Base-by-base conservation (phyloP, 2,113 vertebrate genomes). In the Mormoops blainvillei region DNA sequence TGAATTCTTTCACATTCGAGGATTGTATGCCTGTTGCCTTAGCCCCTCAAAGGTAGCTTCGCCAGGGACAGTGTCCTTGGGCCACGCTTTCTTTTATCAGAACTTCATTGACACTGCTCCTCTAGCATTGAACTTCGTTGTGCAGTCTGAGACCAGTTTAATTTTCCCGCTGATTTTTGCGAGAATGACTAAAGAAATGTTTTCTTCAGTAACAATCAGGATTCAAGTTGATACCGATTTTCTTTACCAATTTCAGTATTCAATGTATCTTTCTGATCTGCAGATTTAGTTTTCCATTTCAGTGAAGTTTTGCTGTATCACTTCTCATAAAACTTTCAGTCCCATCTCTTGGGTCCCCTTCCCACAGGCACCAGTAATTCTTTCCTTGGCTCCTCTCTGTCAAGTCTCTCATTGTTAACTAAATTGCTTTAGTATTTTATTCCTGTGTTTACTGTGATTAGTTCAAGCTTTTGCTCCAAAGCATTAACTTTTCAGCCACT, bases 401-500 rank as follows among this genome's bases (percentile, higher is more conserved):
- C 52, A 48, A 50, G 73, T 52, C 52, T 81, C 48, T 36, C 90
- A 78, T 0, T 89, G 24, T 82, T 52, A 87, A 63, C 65, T 63
- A 94, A 58, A 52, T 5, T 76, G 63, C 31, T n/a, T 81, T 76
- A 36, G 45, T 33, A 18, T 84, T 76, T 92, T 61, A 56, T n/a
- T 18, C 8, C 19, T 26, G 28, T 71, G 24, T 89, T 84, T 84
- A 85, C 0, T 16, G 15, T 78, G 54, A 96, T 67, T 83, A 63
- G 87, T 41, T 87, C 63, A 78, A 67, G n/a, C 19, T 92, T 89
- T 80, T 90, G 63, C 19, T 83, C 38, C 89, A 94, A 96, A 68
- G 24, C 11, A 71, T 84, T 84, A 63, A 24, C 77, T 45, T 77
- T 77, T 92, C 41, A 73, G 43, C 50, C 50, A 85, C 18, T 54